A percentile compares a stretch with the other conserved stretches of the same genome.
phyloP scores from a whole-genome alignment of 2,113 vertebrate species.

The Chauna torquata region DNA sequence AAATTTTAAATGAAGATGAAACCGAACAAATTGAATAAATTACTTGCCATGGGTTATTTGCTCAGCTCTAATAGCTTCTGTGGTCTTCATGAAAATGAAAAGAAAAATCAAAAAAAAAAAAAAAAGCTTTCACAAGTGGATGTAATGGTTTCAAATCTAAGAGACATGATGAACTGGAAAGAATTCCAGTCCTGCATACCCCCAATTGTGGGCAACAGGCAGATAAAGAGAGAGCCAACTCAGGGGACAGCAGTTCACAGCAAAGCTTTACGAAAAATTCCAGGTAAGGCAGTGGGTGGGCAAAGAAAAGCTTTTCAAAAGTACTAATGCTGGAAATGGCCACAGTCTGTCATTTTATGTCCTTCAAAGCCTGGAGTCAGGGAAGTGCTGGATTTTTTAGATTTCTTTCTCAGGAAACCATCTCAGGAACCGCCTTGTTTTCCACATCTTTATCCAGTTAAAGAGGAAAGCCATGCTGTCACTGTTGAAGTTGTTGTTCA shows the following conservation, averaged over 20 bases:
- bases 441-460: background rate
- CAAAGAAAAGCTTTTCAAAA: background rate
- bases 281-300: background rate
- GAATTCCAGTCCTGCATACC: background rate
- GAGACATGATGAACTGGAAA: background rate
- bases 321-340: rapidly evolving
- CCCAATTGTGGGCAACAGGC: background rate
- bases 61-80: constrained; percentile 1
- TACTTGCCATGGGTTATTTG: background rate
- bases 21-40: background rate
- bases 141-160: background rate
- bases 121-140: background rate
- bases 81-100: background rate
- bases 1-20: background rate
- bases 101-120: rapidly evolving
- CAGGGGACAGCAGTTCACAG: background rate
- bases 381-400: background rate
- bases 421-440: background rate
- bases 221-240: background rate
- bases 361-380: background rate
- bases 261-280: background rate
- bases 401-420: background rate
- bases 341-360: background rate
- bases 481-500: too few species aligned
- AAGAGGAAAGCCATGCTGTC: background rate